Base-by-base conservation (phyloP, 2,888 invertebrate genomes). In the Cotesia congregata region DNA sequence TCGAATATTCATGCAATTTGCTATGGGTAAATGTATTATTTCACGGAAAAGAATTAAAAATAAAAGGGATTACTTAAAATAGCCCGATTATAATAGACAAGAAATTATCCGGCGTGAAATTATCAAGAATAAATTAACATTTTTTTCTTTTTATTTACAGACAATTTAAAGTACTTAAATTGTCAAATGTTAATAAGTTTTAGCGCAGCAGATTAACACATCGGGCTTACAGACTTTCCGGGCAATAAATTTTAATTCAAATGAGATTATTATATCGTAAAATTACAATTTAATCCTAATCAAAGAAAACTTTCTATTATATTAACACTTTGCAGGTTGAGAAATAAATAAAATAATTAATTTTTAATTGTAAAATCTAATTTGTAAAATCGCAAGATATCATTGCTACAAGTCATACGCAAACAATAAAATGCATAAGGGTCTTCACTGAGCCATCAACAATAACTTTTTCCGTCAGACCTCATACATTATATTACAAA, bases 31-130 rank as follows among this genome's bases (percentile, higher is more conserved):
- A 30, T 30, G 30, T 30, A 30, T 30, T 30, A 30, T 30, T 30
- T 30, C 30, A 30, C 3, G 30, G 30, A 30, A 30, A 30, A 30
- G 30, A 30, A 30, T 30, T 30, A 30, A 30, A 30, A 30, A 30
- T 30, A 30, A 30, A 30, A 30, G 30, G 30, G 30, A 30, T 30
- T 30, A 30, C 30, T 30, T 30, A 30, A 30, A 30, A 30, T 9
- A 84, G 80, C 75, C 79, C 79, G 75, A 83, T 82, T 81, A 82
- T 77, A 75, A 78, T 73, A 82, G 80, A n/a, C n/a, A 60, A 5
- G 30, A 50, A 50, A 30, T 30, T 50, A 12, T 50, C 12, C 12
- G 9, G 30, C 30, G 30, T 30, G 30, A 30, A 30, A 59, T 59
- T 59, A 59, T 59, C n/a, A 62, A 17, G 7, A 17, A 62, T 20